phyloP scores from a whole-genome alignment of 2,113 vertebrate genomes.

The Limnothrissa miodon region DNA sequence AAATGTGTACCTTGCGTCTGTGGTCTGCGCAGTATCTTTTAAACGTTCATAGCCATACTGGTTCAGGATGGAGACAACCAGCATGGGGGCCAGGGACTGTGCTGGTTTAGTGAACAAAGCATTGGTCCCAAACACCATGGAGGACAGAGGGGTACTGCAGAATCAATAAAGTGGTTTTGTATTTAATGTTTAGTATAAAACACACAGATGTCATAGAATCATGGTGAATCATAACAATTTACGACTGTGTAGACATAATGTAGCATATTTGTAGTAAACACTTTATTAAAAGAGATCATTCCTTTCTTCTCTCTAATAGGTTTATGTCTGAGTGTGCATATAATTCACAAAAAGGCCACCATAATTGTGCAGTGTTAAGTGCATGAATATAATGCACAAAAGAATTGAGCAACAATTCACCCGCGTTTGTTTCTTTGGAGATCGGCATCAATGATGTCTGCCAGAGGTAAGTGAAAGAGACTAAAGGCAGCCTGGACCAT shows the following conservation, averaged over 20 bases:
- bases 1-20: constrained; percentile 68
- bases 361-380: not conserved
- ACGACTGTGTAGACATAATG: not conserved
- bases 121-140: constrained; percentile 89
- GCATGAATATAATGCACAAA: not conserved
- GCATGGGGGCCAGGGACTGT: constrained; percentile 85
- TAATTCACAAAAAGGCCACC: not conserved
- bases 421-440: constrained; percentile 79
- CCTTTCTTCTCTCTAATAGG: not conserved
- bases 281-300: not conserved
- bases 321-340: not conserved
- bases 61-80: constrained; percentile 79
- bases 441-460: constrained; percentile 85
- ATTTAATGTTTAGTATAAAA: not conserved
- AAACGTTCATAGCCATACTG: constrained; percentile 81
- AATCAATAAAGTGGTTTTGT: not conserved
- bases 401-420: constrained; percentile 59
- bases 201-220: not conserved
- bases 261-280: not conserved
- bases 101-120: constrained; percentile 89
- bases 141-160: constrained; percentile 81
- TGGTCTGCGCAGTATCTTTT: constrained; percentile 51
- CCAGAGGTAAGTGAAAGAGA: constrained; percentile 85
- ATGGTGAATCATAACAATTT: no score
- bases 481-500: constrained; percentile 81